Base-by-base conservation (phyloP, 2,888 invertebrate genomes). In the Eupelmus urozonus region DNA sequence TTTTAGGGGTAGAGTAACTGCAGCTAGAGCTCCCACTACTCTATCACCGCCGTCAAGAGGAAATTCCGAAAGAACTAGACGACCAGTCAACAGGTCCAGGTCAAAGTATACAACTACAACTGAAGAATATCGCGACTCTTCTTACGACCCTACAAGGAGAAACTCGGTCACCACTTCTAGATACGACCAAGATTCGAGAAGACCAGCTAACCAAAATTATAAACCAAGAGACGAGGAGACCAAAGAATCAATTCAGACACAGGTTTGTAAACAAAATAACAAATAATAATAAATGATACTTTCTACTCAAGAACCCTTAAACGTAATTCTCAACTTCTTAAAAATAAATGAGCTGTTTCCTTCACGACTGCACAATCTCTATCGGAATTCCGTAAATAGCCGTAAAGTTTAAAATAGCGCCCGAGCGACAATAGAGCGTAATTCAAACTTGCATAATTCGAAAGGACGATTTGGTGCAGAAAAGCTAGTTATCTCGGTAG, bases 1-100 rank as follows among this genome's bases (percentile, higher is more conserved):
- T 79, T 72, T 42, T 49, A 86, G 88, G 70, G 84, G 85, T 60
- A 83, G 87, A 83, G 76, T 85, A 7, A 81, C 83, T 11, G 72
- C 85, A 18, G 80, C 84, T 1, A 84, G 85, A 69, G 83, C 85
- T 80, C 83, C 87, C 0, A 87, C 88, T 2, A 84, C 85, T 4
- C 59, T 83, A 0, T 75, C 84, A n/a, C 63, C 85, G 4, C 76
- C 83, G 2, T 27, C 81, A 0, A 85, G 82, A 60, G 74, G 83
- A 2, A 81, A 74, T 45, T 79, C 74, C 23, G 88, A 89, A 0
- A 85, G 85, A 80, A 81, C 84, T 4, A 83, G 88, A 71, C 84
- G 88, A 81, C 89, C 89, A 20, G 83, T 85, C 27, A 86, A 84
- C 34, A 85, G 89, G 79, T 85, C 88, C 9, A 86, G 87, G 77